These are phyloP conservation scores for Aramus guarauna DNA, from an alignment of 2,113 vertebrate genomes.

Conservation along the genomic window DNA sequence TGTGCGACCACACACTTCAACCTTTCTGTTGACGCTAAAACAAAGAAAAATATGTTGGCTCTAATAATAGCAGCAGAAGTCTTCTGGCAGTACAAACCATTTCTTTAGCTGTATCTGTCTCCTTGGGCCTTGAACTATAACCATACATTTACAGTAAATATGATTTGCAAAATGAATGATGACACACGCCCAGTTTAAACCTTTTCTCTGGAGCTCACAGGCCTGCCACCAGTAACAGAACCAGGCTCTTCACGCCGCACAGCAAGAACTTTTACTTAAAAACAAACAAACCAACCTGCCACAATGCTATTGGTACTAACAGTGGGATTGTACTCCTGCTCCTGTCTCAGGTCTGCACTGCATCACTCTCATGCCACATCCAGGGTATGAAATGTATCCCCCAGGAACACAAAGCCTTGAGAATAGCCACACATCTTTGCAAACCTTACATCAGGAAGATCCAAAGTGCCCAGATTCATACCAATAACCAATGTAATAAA, in stretches of 20 bases:
- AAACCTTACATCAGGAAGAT: not conserved
- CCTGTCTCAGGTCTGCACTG: not conserved
- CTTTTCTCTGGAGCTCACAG: not conserved
- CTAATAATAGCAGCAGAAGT: not conserved
- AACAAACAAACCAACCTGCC: not conserved
- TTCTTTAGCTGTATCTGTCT: not conserved
- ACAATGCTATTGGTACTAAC: not conserved
- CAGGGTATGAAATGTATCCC: not conserved
- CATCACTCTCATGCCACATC: not conserved
- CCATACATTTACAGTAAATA: not conserved
- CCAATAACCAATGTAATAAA: not conserved
- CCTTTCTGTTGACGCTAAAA: not conserved
- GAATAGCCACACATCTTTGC: not conserved
- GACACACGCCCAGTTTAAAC: not conserved
- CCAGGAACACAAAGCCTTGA: not conserved
- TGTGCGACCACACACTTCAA: too few species aligned
- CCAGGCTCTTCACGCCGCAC: not conserved
- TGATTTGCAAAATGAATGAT: not conserved
- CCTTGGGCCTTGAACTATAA: not conserved
- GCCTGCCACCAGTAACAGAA: not conserved
- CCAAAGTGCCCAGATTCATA: not conserved
- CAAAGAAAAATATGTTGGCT: not conserved
- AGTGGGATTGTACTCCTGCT: not conserved
- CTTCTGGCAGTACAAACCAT: not conserved
- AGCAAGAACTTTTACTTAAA: not conserved